Conservation (phyloP, 2,113 vertebrate genomes). For the Ahaetulla prasina region DNA sequence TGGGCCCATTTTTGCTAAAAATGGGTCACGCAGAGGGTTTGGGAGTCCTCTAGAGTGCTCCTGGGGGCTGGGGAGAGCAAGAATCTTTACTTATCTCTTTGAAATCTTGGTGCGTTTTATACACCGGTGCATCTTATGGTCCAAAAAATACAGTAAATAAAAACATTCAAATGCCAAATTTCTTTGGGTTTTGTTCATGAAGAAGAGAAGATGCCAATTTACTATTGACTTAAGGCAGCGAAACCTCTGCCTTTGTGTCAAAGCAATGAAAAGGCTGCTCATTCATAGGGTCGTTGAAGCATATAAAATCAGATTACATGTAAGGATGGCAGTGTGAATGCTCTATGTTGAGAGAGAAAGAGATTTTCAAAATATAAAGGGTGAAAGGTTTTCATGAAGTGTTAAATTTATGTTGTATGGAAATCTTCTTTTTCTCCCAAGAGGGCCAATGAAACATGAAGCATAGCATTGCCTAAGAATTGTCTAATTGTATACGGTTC, state of each 20-base stretch:
- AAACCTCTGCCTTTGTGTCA: neutral
- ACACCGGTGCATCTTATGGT: too few relatives aligned
- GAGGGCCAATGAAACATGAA: neutral
- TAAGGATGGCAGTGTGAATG: neutral
- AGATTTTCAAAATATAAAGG: neutral
- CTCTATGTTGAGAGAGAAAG: neutral
- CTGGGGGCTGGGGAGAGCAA: too few relatives aligned
- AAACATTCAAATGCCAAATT: neutral
- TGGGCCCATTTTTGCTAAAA: too few relatives aligned
- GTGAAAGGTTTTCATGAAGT: neutral
- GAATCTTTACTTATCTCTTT: too few relatives aligned
- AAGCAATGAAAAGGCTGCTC: neutral
- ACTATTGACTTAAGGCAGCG: neutral
- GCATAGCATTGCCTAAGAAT: neutral
- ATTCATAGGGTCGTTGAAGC: fast-evolving
- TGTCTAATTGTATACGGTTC: neutral
- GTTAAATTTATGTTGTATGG: neutral
- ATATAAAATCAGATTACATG: neutral
- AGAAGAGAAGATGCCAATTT: neutral
- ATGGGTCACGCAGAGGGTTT: too few relatives aligned
- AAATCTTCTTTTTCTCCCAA: neutral
- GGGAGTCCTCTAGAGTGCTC: too few relatives aligned
- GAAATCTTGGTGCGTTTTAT: too few relatives aligned
- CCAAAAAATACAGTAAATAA: neutral
- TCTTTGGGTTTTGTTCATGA: fast-evolving